Percentiles rank a stretch among this genome's conserved stretches.
These are phyloP conservation scores for Mugil cephalus DNA, from an alignment of 2,113 vertebrate genomes.

Conservation along the genomic window DNA sequence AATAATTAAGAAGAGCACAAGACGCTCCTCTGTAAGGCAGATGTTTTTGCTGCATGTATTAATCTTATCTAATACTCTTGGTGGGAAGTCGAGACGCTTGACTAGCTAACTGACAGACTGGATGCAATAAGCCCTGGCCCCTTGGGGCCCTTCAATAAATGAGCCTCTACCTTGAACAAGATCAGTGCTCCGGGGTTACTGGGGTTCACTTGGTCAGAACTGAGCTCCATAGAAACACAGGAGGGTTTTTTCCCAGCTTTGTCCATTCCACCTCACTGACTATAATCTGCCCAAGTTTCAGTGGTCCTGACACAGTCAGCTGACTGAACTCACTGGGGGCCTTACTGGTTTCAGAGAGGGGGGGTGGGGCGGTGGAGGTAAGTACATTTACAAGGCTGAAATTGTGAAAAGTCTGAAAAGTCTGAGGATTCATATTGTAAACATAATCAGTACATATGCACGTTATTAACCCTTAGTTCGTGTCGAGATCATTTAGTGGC, in stretches of 20 bases:
- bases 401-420: neutral
- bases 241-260: constrained; percentile 54
- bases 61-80: constrained; percentile 22
- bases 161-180: constrained; percentile 45
- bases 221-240: constrained; percentile 57
- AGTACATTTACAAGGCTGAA: constrained; percentile 4
- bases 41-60: constrained; percentile 27
- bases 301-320: constrained; percentile 51
- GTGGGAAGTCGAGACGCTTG: constrained; percentile 11
- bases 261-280: constrained; percentile 60
- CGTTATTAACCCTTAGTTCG: neutral
- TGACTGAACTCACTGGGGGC: constrained; percentile 48
- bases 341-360: constrained; percentile 27
- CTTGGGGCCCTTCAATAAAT: constrained; percentile 51
- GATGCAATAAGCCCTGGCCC: constrained; percentile 33
- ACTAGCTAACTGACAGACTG: constrained; percentile 45
- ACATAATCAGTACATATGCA: neutral
- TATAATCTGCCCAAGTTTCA: constrained; percentile 54
- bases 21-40: neutral
- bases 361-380: constrained; percentile 27
- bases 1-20: neutral
- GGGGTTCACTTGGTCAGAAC: constrained; percentile 61
- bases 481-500: neutral
- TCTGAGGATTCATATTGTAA: neutral
- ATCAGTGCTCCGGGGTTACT: constrained; percentile 46